phyloP scores from a whole-genome alignment of 2,113 vertebrate species.

The Lepisosteus oculatus region DNA sequence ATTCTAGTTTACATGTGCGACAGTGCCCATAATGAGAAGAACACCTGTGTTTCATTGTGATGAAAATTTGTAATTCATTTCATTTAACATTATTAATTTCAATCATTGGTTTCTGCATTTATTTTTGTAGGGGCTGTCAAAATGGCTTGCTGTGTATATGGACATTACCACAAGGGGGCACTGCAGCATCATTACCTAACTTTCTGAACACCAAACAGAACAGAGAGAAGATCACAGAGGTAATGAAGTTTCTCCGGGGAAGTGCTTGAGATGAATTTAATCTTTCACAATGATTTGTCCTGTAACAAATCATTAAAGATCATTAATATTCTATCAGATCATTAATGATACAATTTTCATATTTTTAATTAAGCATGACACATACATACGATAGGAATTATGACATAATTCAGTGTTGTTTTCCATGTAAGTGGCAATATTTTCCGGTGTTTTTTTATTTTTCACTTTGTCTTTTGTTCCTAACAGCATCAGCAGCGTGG shows the following conservation, averaged over 20 bases:
- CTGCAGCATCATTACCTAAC: constrained; percentile 54
- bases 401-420: too few relatives aligned
- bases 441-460: constrained; percentile 1
- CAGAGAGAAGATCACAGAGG: constrained; percentile 47
- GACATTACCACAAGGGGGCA: constrained; percentile 69
- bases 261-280: too few relatives aligned
- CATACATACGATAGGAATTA: too few relatives aligned
- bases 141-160: constrained; percentile 74
- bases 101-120: not conserved
- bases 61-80: not conserved
- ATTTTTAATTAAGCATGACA: too few relatives aligned
- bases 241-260: constrained; percentile 39
- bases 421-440: too few relatives aligned
- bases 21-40: too few relatives aligned
- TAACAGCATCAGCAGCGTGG: constrained; percentile 38
- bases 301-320: too few relatives aligned
- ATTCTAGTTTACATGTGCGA: too few relatives aligned
- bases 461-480: constrained; percentile 9
- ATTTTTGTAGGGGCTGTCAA: constrained; percentile 63
- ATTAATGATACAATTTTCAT: too few relatives aligned
- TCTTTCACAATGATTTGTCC: too few relatives aligned
- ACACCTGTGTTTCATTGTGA: too few relatives aligned
- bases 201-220: constrained; percentile 43
- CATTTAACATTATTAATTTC: not conserved
- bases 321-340: too few relatives aligned